Conservation (phyloP, 2,113 vertebrate genomes). For the Scopus umbretta region DNA sequence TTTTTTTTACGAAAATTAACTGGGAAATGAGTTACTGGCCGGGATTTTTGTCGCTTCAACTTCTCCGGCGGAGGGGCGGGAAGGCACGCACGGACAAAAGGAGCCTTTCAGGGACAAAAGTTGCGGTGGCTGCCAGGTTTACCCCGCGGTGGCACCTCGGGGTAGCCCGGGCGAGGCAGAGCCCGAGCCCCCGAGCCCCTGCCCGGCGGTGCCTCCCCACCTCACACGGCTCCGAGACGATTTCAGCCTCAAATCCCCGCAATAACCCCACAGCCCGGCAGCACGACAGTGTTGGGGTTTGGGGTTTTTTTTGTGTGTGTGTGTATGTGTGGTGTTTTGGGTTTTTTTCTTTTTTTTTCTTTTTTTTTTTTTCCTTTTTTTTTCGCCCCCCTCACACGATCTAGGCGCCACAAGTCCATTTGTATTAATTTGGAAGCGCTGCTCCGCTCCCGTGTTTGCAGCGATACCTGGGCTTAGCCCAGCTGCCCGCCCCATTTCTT, state of each 20-base stretch:
- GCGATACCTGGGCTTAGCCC: background rate
- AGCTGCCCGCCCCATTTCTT: background rate
- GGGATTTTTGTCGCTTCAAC: constrained; percentile 31
- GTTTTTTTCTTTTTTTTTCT: too few species aligned
- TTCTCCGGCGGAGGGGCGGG: constrained; percentile 9
- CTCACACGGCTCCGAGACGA: background rate
- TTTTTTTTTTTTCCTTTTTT: background rate
- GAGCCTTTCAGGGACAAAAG: constrained; percentile 47
- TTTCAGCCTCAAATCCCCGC: background rate
- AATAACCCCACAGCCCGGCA: background rate
- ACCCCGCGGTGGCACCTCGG: background rate
- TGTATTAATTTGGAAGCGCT: background rate
- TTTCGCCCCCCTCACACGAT: background rate
- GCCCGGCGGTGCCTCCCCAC: background rate
- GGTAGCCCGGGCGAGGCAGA: background rate
- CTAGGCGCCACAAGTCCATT: background rate
- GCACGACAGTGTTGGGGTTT: background rate
- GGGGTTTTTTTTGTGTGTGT: background rate
- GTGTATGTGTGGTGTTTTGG: too few species aligned
- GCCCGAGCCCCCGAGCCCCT: background rate
- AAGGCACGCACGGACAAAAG: background rate
- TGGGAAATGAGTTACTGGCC: constrained; percentile 69
- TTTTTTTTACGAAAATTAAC: constrained; percentile 66
- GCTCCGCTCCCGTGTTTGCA: background rate
- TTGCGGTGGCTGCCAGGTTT: background rate